Evolutionary conservation across 2,113 vertebrate genomes (phyloP).

Genomic region (Henicopernis longicauda): DNA sequence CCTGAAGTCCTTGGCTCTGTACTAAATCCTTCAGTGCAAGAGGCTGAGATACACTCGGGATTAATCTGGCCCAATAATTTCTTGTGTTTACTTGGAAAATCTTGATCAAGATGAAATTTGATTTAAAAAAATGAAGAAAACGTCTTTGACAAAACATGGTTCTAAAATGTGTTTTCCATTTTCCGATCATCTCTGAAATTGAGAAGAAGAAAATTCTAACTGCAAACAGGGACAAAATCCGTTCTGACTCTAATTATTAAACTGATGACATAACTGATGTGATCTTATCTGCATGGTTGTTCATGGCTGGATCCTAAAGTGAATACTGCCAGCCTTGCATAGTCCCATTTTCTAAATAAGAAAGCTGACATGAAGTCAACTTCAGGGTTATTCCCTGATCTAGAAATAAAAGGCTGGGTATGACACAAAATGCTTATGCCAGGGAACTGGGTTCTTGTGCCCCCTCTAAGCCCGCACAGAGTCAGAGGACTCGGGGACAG

Average conservation of each 20-base stretch:
- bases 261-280: background rate
- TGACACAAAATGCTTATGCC: background rate
- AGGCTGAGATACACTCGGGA: background rate
- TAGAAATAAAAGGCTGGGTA: background rate
- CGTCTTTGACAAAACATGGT: background rate
- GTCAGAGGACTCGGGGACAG: background rate
- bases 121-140: background rate
- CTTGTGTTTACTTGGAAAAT: conserved; percentile 29
- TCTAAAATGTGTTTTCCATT: conserved; percentile 14
- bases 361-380: background rate
- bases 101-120: background rate
- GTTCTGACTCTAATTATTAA: background rate
- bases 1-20: conserved; percentile 5
- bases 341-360: background rate
- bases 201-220: background rate
- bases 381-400: background rate
- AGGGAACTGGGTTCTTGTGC: background rate
- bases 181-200: background rate
- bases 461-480: background rate
- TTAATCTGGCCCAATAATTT: conserved; percentile 3
- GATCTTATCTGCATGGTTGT: background rate
- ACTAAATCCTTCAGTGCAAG: background rate
- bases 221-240: background rate
- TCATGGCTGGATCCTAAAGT: background rate
- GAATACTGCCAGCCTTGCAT: background rate